Base-by-base conservation (phyloP, 92 coral and sea anemone species). In the Phenganax subtilis region DNA sequence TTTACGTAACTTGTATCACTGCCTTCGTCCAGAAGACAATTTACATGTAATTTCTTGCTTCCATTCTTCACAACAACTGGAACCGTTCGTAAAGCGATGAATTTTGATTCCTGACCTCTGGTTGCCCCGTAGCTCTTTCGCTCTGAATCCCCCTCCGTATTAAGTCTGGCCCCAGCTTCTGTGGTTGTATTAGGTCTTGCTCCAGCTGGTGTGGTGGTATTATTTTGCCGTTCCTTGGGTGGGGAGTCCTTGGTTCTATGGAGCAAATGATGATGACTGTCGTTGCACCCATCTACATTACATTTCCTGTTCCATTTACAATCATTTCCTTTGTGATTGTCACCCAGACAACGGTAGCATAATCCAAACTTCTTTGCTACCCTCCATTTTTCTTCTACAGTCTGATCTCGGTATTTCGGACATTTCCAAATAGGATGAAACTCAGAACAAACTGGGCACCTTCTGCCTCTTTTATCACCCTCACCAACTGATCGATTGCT, bases 1-100 rank as follows among this genome's bases (percentile, higher is more conserved):
- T 88, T 85, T 2, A 81, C 85, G 64, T 88, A 82, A 6, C 85
- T 86, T 7, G 80, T 86, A 69, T 85, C 85, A 16, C 85, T 88
- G 6, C 89, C 87, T 75, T 88, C 80, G 12, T 88, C 86, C 47
- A 85, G 27, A 25, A 85, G 67, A 72, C 86, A 85, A 61, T 88
- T 85, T 6, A 83, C 87, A 12, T 73, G 73, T 52, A 88, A 59
- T 83, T 84, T 82, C 30, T 70, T 82, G 10, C 30, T 57, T 10
- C 87, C 85, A 73, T 71, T 61, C 75, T 86, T 89, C 80, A 85
- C 51, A 73, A 81, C 67, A 59, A 54, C 51, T 15, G 85, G 85
- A 2, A 71, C 55, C 7, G 85, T 82, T 14, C 65, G 84, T 17
- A 81, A 10, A 10, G 84, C 84, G 16, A 81, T 75, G 9, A 57